Conservation (phyloP, 2,113 vertebrate genomes). For the human (Homo sapiens) region DNA sequence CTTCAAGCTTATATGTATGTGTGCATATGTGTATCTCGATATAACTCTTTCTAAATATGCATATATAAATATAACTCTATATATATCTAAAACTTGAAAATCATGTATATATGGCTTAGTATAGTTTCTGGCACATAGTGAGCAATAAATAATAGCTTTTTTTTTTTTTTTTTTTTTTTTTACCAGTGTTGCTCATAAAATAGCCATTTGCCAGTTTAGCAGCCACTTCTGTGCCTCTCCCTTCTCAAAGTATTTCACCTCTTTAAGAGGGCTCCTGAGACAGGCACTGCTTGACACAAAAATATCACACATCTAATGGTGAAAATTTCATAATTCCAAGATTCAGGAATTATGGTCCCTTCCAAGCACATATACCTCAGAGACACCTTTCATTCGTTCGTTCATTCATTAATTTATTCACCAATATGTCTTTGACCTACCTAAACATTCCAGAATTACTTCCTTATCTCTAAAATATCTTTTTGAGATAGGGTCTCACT, state of each 20-base stretch:
- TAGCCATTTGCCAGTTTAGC: not conserved
- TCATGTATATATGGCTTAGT: not conserved
- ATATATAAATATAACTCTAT: not conserved
- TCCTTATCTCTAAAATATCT: not conserved
- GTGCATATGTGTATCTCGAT: not conserved
- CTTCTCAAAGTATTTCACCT: not conserved
- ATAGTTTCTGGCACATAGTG: not conserved
- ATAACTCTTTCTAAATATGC: not conserved
- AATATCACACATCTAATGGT: not conserved
- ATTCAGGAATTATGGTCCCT: not conserved
- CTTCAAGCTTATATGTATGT: not conserved
- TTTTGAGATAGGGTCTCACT: no score
- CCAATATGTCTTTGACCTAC: not conserved
- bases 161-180: not conserved
- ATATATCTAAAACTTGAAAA: not conserved
- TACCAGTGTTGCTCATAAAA: not conserved
- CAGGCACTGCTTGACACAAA: not conserved
- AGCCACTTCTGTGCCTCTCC: not conserved
- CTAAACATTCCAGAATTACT: not conserved
- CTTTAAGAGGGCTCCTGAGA: not conserved
- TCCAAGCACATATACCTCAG: not conserved
- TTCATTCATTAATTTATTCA: not conserved
- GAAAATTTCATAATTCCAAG: not conserved
- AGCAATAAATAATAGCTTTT: not conserved
- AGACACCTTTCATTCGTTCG: not conserved